Evolutionary conservation across 2,113 vertebrate species (phyloP), one percentile per base, ranked within the genome.

Genomic region (Hippoglossus stenolepis): DNA sequence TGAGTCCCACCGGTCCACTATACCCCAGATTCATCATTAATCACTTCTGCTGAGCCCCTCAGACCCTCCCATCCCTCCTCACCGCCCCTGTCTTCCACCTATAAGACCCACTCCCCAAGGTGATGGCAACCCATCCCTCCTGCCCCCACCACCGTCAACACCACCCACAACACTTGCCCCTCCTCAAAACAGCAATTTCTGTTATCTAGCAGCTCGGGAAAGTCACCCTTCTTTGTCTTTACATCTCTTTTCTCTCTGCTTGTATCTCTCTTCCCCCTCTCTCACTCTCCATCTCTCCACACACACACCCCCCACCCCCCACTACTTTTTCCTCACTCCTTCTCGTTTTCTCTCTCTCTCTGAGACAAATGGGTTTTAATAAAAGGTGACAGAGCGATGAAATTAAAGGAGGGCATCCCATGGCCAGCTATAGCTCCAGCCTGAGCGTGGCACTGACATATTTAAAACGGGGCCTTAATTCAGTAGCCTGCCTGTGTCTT

Each of bases 311-410:
- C 69, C 38, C 45, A 9, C 12, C 35, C 61, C 61, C 7, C 61
- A 53, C 74, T 66, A 70, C 70, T 85, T 84, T 76, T 31, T 14
- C 35, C 79, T 65, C 72, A 71, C 75, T 54, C 67, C 35, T 65
- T 73, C 70, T 87, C 70, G 45, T 68, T 78, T 77, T 73, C 64
- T 77, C 69, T 75, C 84, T 88, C 87, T 77, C 83, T 85, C 86
- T 77, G 84, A 93, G 94, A 95, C 90, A 83, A 94, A 95, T 95
- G 91, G 89, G 90, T 93, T 95, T 95, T 95, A 95, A 95, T 95
- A 95, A 95, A 93, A 93, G 82, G 87, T 92, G 94, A 94, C 90
- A 91, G 92, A 95, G 92, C 89, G 90, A 94, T 93, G 91, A 94
- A 95, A 95, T 94, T 95, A 95, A 94, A 94, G 91, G 83, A 87